Evolutionary conservation across 2,113 vertebrate genomes (phyloP).

Genomic region (Cyphomyrus discorhynchus): DNA sequence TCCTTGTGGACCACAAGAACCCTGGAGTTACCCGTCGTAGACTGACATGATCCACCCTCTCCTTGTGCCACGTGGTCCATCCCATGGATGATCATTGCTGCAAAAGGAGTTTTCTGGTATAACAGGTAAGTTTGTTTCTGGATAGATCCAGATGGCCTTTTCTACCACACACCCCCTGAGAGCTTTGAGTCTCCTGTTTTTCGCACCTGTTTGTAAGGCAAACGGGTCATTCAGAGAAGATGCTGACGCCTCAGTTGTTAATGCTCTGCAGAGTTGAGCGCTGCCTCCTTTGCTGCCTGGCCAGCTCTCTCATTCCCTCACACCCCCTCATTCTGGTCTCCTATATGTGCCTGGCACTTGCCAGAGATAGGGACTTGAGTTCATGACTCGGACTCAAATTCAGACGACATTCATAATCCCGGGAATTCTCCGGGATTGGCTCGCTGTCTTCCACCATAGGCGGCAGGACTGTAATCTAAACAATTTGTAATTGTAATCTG

Average conservation of each 20-base stretch:
- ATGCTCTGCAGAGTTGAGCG: neutral
- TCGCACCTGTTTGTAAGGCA: neutral
- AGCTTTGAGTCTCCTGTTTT: neutral
- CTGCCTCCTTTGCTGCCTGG: neutral
- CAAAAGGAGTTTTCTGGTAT: neutral
- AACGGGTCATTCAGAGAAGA: neutral
- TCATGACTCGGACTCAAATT: too few species aligned
- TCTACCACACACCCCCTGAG: neutral
- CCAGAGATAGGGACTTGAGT: too few species aligned
- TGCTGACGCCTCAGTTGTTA: neutral
- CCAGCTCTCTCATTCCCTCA: neutral
- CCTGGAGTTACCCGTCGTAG: neutral
- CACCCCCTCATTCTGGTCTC: neutral
- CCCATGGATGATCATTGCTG: neutral
- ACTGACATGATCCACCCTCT: neutral
- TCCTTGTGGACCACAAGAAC: neutral
- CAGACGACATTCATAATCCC: neutral
- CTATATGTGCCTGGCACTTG: neutral
- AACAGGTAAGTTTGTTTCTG: neutral
- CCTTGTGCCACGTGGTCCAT: neutral
- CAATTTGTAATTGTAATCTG: neutral
- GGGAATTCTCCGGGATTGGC: neutral
- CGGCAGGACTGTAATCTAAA: neutral
- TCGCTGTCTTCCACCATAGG: neutral
- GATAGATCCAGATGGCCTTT: neutral